Base-by-base conservation (phyloP, 2,113 vertebrate species). In the Tetrax tetrax region DNA sequence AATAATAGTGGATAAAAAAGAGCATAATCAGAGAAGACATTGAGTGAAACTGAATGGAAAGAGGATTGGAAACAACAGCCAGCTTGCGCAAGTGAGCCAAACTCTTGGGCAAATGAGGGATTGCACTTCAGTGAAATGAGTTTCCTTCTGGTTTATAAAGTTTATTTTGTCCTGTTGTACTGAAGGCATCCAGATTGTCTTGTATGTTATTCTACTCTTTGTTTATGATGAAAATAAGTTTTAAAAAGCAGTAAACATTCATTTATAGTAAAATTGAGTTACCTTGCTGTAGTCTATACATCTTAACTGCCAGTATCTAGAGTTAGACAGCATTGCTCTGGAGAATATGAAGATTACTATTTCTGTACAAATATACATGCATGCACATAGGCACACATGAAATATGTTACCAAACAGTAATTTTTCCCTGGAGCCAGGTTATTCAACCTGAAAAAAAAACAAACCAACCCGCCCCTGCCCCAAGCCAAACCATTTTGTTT, bases 351-450 rank as follows among this genome's bases (percentile, higher is more conserved):
- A 43, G 27, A 25, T 13, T 41, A 6, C 15, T 53, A 31, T 51
- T 87, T 78, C 50, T 29, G 25, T 51, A 38, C 19, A 74, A 60
- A 77, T 85, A 56, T 7, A 23, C 1, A 15, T 1, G 3, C 37
- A 68, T 23, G 7, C 15, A 51, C 2, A 19, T 35, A 60, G 3
- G 7, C 33, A 57, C 33, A n/a, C 7, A 56, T 1, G 65, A 77
- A 51, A 48, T 0, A 2, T 56, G 6, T 29, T 45, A 38, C 13
- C 4, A 72, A 64, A 23, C 6, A 70, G 14, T 15, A 0, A 29
- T 75, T 74, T 88, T 66, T 65, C 6, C 8, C 50, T 35, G 6
- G 8, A 64, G 7, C 4, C 8, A 61, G 16, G 35, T 47, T 72
- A 74, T 69, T 78, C 31, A 37, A 37, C 61, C 19, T 45, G 16